Evolutionary conservation across 2,113 vertebrate species (phyloP).

Genomic region (Mobula birostris): DNA sequence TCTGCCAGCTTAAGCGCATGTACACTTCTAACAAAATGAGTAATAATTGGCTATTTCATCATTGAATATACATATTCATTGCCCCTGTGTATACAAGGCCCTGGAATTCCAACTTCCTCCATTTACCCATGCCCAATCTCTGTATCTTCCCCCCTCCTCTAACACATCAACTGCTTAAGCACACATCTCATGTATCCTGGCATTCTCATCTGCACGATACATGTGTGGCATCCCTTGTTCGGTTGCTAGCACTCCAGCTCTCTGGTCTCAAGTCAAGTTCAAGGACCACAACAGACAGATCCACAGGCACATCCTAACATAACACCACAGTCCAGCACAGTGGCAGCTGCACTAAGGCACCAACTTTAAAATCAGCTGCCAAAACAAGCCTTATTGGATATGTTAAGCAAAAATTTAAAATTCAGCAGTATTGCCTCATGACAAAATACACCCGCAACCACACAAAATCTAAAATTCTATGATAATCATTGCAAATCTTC

Average conservation of each 20-base stretch:
- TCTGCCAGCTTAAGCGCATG: too few relatives aligned
- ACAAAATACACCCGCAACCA: too few relatives aligned
- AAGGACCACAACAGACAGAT: background rate
- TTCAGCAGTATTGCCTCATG: background rate
- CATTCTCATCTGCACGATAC: background rate
- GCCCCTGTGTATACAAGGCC: background rate
- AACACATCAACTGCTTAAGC: too few relatives aligned
- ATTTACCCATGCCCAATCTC: background rate
- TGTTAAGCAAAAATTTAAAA: background rate
- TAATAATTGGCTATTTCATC: background rate
- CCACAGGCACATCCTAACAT: background rate
- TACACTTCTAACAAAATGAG: too few relatives aligned
- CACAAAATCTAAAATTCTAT: too few relatives aligned
- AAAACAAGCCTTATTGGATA: background rate
- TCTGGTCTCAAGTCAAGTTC: background rate
- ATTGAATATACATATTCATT: background rate
- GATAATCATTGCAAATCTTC: too few relatives aligned
- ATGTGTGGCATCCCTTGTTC: background rate
- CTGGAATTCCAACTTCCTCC: background rate
- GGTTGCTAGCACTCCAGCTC: background rate
- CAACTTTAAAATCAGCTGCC: background rate
- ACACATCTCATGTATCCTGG: background rate
- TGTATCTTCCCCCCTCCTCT: too few relatives aligned
- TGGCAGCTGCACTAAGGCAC: background rate
- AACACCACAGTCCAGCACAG: too few relatives aligned